A percentile compares a stretch with the other conserved stretches of the same genome.
phyloP scores from a whole-genome alignment of 2,888 invertebrate genomes.

The Bugula neritina region DNA sequence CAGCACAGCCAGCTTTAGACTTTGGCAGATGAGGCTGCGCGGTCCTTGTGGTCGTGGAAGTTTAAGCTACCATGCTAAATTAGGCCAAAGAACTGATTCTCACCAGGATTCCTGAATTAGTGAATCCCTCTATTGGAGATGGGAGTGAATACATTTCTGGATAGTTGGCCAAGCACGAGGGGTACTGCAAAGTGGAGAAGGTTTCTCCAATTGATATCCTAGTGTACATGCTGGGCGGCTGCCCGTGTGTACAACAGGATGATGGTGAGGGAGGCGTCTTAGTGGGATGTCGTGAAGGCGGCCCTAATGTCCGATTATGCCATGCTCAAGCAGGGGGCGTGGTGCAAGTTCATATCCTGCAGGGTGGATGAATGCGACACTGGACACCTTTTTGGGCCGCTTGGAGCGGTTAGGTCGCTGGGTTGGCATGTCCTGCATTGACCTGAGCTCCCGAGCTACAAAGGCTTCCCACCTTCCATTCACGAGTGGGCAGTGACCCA shows the following conservation, averaged over 20 bases:
- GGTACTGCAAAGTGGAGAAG: neutral
- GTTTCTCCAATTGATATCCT: too few relatives aligned
- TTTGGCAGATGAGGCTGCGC: neutral
- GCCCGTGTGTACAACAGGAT: neutral
- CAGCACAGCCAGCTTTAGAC: too few relatives aligned
- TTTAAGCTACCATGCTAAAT: neutral
- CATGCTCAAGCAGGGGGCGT: too few relatives aligned
- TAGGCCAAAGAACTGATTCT: neutral
- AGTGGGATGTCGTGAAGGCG: slow-evolving; percentile 1
- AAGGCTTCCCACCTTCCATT: neutral
- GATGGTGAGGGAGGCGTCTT: neutral
- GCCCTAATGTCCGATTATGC: neutral
- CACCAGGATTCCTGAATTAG: neutral
- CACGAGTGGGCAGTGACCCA: neutral
- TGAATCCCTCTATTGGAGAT: neutral
- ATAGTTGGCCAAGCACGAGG: too few relatives aligned
- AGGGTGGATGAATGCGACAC: neutral
- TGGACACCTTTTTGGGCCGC: neutral
- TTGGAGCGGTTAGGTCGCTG: neutral
- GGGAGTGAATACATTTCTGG: neutral
- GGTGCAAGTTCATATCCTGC: neutral
- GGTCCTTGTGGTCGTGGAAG: neutral
- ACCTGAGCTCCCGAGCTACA: too few relatives aligned
- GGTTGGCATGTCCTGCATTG: too few relatives aligned
- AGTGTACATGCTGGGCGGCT: slow-evolving; percentile 11